Evolutionary conservation across 2,888 invertebrate genomes (phyloP), one percentile per base, ranked within the genome.

Genomic region (Drosophila meridionalis): DNA sequence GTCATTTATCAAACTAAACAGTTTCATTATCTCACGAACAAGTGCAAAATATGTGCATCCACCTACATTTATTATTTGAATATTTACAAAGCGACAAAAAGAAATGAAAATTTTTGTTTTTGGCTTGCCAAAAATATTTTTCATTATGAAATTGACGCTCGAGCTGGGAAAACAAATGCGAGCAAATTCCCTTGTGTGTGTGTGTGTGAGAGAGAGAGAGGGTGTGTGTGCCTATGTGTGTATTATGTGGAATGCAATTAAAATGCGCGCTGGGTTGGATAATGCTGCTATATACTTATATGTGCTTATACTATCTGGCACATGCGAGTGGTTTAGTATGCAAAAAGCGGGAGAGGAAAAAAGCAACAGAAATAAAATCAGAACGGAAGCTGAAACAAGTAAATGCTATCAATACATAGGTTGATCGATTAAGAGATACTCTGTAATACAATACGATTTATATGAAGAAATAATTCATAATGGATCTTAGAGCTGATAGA

Each of bases 181-280:
- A 58, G 61, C 57, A 48, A 69, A 69, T n/a, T 60, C 59, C 42
- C 12, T 26, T 45, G 42, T 30, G 36, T 28, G 42, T 55, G 50
- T n/a, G 42, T 55, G 45, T 12, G 42, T 28, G 26, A 3, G 38
- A 20, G 20, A 20, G 20, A 20, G 20, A 32, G 14, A 8, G 48
- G 8, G 58, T 50, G 43, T 32, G 45, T 45, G 45, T 57, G 47
- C 50, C 50, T 20, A 52, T 70, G 50, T 58, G 45, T 9, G 56
- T 32, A 40, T 43, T 64, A 47, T 75, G 67, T 63, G 74, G 73
- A 86, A 87, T 90, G 86, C 87, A 87, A 90, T 87, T 90, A 83
- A 88, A 90, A 85, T 83, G 81, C 69, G 74, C 86, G 72, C 77
- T 69, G 77, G 63, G 67, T 72, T 73, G 83, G 80, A 80, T 85